Evolutionary conservation across 2,888 invertebrate genomes (phyloP), one percentile per base, ranked within the genome.

Genomic region (Entomobrya multifasciata): DNA sequence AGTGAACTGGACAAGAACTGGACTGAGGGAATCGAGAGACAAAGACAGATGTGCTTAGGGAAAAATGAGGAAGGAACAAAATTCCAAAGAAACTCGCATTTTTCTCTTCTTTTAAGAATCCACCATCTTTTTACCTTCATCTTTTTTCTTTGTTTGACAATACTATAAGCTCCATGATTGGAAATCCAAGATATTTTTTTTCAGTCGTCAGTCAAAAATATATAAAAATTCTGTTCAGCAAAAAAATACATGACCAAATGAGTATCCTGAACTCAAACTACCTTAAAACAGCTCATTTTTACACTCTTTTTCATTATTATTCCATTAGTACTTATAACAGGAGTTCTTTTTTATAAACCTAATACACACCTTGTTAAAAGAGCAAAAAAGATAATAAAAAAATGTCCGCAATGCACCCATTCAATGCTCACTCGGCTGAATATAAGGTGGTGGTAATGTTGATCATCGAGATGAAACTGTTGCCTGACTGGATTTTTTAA

Each of bases 401-500:
- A 77, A 77, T 77, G 44, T 77, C 77, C 77, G 77, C 77, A 77
- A 60, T 77, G 60, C 60, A 57, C 60, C 77, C 60, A 70, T 44
- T 49, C 70, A 47, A 47, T 47, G 70, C 70, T 70, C 25, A 55
- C 17, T 76, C 55, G 55, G 30, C 25, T 47, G 70, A 25, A n/a
- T 49, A 49, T 5, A 15, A 49, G n/a, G 36, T 41, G 44, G 30
- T 55, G 30, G 62, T 30, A 17, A 47, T 84, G 67, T 52, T 60
- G 76, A 85, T 78, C 67, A 84, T 67, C 67, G 60, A 55, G 65
- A 70, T 77, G 85, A 85, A 85, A 79, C 70, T 72, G 78, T 72
- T 86, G 79, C 86, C 72, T 86, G 86, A 86, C 86, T 86, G 36
- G 86, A 85, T 79, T 86, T 86, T 85, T 86, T 86, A 86, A 86